Evolutionary conservation across 2,113 vertebrate species (phyloP), one percentile per base, ranked within the genome.

Genomic region (Hippotragus niger): DNA sequence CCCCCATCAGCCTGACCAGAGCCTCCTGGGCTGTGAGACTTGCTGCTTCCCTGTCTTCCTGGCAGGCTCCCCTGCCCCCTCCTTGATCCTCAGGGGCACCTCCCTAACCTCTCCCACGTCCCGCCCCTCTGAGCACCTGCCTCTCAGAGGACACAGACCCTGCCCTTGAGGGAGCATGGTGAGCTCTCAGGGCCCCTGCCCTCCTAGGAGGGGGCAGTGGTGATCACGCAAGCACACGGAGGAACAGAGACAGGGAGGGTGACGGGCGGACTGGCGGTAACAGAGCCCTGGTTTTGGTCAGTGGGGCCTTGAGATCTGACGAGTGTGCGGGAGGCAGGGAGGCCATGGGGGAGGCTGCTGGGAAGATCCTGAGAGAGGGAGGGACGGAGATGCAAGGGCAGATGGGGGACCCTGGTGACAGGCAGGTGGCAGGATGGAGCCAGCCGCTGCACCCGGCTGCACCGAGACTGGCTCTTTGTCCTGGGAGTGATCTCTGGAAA

Each of bases 381-480:
- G 45, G 67, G 60, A 76, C 10, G 11, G 45, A 53, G 31, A 2
- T 14, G 25, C 53, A 6, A 40, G 19, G 40, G 19, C 10, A 3
- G 52, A 11, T 47, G 33, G 64, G 71, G 53, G 40, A 15, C 15
- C 3, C 40, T 7, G 23, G 15, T 10, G 31, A 47, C 19, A 1
- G 67, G 53, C 92, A 2, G 23, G 31, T 27, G n/a, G 21, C 25
- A 5, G 45, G 36, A 58, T 4, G 45, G n/a, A 53, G 84, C n/a
- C 16, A 21, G 82, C 9, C 0, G 0, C 60, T 1, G 52, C 16
- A 2, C 9, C 16, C 8, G 3, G 40, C 82, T 5, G 4, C 45
- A 47, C 6, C 11, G 1, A 19, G 53, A n/a, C 53, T 15, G 10
- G 53, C 19, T 10, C 16, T 40, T 14, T 50, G 43, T 25, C 40